Evolutionary conservation across 1,140 invertebrate species (phyloP).

Genomic region (Drosophila pectinifera): DNA sequence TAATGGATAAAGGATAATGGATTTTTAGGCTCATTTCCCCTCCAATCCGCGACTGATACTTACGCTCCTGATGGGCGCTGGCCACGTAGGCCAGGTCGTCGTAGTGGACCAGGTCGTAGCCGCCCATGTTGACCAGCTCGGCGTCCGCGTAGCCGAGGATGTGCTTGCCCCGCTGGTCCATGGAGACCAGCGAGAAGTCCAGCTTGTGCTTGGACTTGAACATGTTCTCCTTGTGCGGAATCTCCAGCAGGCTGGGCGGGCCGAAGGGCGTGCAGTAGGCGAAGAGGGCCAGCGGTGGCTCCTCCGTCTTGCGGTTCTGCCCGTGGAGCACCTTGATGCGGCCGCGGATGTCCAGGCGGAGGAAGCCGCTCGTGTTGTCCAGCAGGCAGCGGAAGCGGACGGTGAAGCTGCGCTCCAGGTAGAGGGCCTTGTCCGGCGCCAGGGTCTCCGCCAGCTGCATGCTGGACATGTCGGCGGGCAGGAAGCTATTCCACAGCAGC

Average conservation of each 20-base stretch:
- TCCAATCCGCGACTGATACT: conserved; percentile 85
- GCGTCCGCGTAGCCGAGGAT: conserved; percentile 96
- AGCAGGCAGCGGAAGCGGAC: conserved; percentile 98
- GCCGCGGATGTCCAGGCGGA: conserved; percentile 98
- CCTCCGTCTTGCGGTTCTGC: conserved; percentile 97
- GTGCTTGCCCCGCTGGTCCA: conserved; percentile 98
- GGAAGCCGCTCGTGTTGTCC: conserved; percentile 99
- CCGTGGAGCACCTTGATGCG: conserved; percentile 98
- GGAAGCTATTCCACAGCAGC: conserved; percentile 97
- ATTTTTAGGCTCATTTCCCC: background rate
- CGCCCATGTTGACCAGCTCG: conserved; percentile 95
- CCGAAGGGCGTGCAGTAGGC: conserved; percentile 99
- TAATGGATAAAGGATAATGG: background rate
- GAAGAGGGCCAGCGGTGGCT: conserved; percentile 96
- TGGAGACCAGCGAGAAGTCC: conserved; percentile 97
- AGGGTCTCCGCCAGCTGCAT: conserved; percentile 94
- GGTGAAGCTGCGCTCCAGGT: conserved; percentile 97
- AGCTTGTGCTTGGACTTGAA: conserved; percentile 99
- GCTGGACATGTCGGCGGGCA: conserved; percentile 92
- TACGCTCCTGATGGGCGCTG: conserved; percentile 99
- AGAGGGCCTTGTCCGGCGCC: conserved; percentile 92
- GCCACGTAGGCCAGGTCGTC: conserved; percentile 98
- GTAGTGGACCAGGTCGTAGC: conserved; percentile 98
- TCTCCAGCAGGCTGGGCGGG: conserved; percentile 94
- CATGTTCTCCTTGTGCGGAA: conserved; percentile 97